These are phyloP conservation scores for Cyrtorhinus lividipennis DNA, from an alignment of 1,140 invertebrate genomes.

Conservation along the genomic window DNA sequence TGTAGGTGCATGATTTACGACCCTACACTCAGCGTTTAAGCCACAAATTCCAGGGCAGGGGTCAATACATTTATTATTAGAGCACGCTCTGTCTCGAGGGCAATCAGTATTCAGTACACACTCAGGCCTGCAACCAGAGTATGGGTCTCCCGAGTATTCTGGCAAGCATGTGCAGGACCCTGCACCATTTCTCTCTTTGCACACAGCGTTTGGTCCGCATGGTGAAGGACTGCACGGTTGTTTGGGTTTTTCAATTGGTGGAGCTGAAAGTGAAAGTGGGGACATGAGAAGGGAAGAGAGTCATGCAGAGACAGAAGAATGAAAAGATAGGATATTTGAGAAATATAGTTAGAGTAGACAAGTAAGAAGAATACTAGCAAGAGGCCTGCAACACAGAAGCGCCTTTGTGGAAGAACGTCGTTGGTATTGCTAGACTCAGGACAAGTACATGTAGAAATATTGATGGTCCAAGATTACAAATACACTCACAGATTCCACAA, in stretches of 20 bases:
- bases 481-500: no score
- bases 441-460: no score
- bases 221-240: slow-evolving; percentile 59
- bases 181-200: slow-evolving; percentile 42
- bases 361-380: no score
- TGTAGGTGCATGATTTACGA: slow-evolving; percentile 57
- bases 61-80: slow-evolving; percentile 50
- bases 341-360: no score
- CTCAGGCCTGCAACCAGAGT: slow-evolving; percentile 39
- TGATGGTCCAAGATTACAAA: no score
- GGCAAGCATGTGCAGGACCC: slow-evolving; percentile 64
- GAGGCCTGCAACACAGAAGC: no score
- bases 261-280: slow-evolving; percentile 17
- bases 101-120: slow-evolving; percentile 60
- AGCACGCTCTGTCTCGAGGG: slow-evolving; percentile 50
- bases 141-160: slow-evolving; percentile 70
- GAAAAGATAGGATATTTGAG: no score
- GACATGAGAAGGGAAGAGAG: background rate
- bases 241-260: slow-evolving; percentile 20
- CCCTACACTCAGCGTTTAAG: slow-evolving; percentile 50
- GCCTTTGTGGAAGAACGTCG: no score
- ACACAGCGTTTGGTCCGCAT: slow-evolving; percentile 60
- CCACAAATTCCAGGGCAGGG: slow-evolving; percentile 58
- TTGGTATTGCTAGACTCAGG: no score
- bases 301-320: background rate